Conservation (phyloP, 2,888 invertebrate species). For the Lepidochrysops patricia region DNA sequence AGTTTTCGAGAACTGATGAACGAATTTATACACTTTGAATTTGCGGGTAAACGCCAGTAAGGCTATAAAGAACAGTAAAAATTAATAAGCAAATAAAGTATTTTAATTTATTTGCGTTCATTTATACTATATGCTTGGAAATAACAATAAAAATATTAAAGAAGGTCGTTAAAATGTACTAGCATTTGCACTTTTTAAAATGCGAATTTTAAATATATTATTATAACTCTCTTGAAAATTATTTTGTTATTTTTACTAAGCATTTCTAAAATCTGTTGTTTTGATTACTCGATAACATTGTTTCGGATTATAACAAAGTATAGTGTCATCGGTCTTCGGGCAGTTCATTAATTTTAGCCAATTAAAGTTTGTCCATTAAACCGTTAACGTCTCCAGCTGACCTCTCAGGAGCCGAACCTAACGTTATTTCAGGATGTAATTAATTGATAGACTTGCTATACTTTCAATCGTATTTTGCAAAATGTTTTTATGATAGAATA, state of each 20-base stretch:
- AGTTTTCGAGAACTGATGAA: too few relatives aligned
- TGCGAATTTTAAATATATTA: too few relatives aligned
- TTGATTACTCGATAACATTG: too few relatives aligned
- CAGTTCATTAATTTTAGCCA: neutral
- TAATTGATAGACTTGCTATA: neutral
- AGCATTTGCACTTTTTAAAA: too few relatives aligned
- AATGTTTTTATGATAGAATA: too few relatives aligned
- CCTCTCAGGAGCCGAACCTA: neutral
- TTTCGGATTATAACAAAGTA: neutral
- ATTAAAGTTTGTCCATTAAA: neutral
- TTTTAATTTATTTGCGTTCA: neutral
- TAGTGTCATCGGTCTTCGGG: neutral
- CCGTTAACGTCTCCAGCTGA: slow-evolving; percentile 2
- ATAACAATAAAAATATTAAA: neutral
- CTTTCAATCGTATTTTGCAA: neutral
- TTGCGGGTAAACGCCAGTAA: too few relatives aligned
- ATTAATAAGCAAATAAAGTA: neutral
- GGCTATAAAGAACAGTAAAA: neutral
- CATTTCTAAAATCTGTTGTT: neutral
- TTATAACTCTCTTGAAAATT: neutral
- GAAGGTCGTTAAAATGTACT: neutral
- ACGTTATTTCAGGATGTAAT: slow-evolving; percentile 2
- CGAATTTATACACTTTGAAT: too few relatives aligned
- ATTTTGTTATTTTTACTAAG: neutral
- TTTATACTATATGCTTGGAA: neutral